Conservation (phyloP, 2,888 invertebrate species). For the Protophormia terraenovae region DNA sequence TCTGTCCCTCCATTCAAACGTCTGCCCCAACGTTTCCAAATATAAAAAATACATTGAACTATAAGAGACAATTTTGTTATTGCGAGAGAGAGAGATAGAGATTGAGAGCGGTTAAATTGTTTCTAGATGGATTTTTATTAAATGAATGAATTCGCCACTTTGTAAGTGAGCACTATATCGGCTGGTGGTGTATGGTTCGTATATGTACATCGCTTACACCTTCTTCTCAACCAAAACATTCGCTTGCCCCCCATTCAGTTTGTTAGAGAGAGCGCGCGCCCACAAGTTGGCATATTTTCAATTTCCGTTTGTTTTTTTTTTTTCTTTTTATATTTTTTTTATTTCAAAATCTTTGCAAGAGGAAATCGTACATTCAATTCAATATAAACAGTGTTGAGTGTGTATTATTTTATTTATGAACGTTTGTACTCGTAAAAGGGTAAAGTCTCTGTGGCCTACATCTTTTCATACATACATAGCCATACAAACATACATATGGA, state of each 20-base stretch:
- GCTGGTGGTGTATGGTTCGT: too few species aligned
- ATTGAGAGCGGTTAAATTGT: not conserved
- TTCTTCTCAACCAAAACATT: not conserved
- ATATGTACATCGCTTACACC: slow-evolving; percentile 7
- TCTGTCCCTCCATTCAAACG: not conserved
- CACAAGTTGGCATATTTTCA: slow-evolving; percentile 80
- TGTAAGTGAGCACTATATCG: not conserved
- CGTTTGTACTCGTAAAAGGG: slow-evolving; percentile 10
- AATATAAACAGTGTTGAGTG: not conserved
- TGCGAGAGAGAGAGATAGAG: slow-evolving; percentile 18
- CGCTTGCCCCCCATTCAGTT: slow-evolving; percentile 18
- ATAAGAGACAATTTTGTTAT: slow-evolving; percentile 7
- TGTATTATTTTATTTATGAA: slow-evolving; percentile 20
- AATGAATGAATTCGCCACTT: slow-evolving; percentile 76
- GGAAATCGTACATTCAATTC: slow-evolving; percentile 48
- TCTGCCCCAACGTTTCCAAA: slow-evolving; percentile 19
- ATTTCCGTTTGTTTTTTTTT: slow-evolving; percentile 76
- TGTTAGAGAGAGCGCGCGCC: slow-evolving; percentile 73
- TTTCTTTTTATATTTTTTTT: slow-evolving; percentile 24
- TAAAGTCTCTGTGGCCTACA: slow-evolving; percentile 50
- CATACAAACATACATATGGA: not conserved
- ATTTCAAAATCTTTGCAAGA: slow-evolving; percentile 46
- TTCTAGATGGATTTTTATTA: slow-evolving; percentile 69
- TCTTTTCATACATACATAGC: slow-evolving; percentile 30
- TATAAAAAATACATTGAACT: slow-evolving; percentile 53